A percentile compares a stretch with the other conserved stretches of the same genome.
phyloP scores from a whole-genome alignment of 1,140 invertebrate species.

The Philaenus spumarius region DNA sequence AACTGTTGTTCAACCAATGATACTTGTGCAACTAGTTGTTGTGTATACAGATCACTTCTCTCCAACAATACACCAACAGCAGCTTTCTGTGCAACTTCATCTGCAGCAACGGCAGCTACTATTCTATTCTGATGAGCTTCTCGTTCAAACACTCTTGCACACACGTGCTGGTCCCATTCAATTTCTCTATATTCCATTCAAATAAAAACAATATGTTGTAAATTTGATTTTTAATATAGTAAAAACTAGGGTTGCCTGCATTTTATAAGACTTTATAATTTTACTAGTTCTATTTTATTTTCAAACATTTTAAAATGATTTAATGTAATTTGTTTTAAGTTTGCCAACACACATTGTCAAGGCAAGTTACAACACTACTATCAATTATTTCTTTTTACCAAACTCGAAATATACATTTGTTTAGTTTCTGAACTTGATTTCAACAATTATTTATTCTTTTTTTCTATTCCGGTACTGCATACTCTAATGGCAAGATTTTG shows the following conservation, averaged over 20 bases:
- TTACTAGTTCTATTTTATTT: too few species aligned
- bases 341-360: too few species aligned
- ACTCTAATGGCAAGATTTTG: too few species aligned
- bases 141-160: constrained; percentile 50
- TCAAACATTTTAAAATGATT: too few species aligned
- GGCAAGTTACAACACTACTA: too few species aligned
- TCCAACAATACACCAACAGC: constrained; percentile 64
- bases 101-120: constrained; percentile 51
- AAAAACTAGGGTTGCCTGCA: background rate
- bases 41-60: constrained; percentile 63
- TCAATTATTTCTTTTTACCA: too few species aligned
- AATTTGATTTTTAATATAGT: background rate
- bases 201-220: constrained; percentile 23
- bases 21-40: constrained; percentile 71
- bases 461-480: too few species aligned
- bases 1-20: constrained; percentile 67
- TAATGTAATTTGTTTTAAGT: too few species aligned
- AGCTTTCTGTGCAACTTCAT: constrained; percentile 64
- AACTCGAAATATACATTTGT: too few species aligned
- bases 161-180: constrained; percentile 49
- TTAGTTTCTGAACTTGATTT: too few species aligned
- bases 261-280: too few species aligned
- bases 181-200: constrained; percentile 40
- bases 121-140: constrained; percentile 50
- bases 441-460: too few species aligned